These are phyloP conservation scores for Sebastes vulpes DNA, from an alignment of 2,797 vertebrate species.

Conservation along the genomic window DNA sequence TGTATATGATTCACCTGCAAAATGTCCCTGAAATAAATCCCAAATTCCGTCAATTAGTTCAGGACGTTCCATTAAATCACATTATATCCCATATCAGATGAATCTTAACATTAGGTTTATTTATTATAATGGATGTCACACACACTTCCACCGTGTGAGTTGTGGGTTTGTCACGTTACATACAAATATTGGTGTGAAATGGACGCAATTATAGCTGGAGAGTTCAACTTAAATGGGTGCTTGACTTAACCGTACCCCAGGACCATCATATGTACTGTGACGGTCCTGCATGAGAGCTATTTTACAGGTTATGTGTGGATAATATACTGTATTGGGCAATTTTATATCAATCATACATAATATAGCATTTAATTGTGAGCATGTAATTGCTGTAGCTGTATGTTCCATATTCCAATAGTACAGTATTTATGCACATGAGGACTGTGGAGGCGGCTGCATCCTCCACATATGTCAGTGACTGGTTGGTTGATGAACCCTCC, in stretches of 20 bases:
- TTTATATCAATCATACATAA: neutral
- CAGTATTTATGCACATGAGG: neutral
- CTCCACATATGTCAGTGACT: neutral
- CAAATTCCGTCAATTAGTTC: neutral
- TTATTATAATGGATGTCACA: neutral
- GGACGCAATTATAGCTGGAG: neutral
- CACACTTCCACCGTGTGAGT: neutral
- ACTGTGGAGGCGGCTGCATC: neutral
- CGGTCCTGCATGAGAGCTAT: neutral
- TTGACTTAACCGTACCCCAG: neutral
- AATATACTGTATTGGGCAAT: neutral
- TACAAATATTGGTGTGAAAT: neutral
- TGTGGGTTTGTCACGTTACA: neutral
- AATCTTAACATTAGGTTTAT: neutral
- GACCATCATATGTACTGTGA: neutral
- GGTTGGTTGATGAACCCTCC: constrained; percentile 1
- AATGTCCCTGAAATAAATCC: neutral
- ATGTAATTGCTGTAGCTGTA: neutral
- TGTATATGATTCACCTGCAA: neutral
- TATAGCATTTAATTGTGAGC: neutral
- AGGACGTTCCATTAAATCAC: neutral
- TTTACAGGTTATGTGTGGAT: neutral
- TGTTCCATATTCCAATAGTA: neutral
- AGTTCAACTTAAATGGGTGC: neutral
- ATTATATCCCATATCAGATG: neutral